Conservation (phyloP, 2,888 invertebrate species). For the Drosophila cyrtoloma region DNA sequence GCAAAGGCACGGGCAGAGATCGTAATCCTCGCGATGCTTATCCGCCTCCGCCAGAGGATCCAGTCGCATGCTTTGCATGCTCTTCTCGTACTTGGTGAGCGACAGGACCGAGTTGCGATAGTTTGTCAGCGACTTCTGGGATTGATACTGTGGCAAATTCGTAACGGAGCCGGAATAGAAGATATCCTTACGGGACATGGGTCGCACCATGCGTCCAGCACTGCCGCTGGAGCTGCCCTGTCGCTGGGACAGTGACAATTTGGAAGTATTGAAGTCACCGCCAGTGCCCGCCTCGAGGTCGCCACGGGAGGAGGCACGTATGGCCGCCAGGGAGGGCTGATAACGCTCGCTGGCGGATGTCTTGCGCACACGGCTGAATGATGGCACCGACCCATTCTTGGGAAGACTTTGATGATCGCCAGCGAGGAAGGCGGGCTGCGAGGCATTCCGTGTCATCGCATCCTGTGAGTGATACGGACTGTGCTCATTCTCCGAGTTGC, state of each 20-base stretch:
- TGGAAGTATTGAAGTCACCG: conserved; percentile 88
- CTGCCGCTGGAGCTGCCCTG: conserved; percentile 76
- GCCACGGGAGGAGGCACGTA: conserved; percentile 91
- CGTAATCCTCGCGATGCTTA: conserved; percentile 88
- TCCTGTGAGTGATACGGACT: conserved; percentile 85
- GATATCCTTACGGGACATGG: conserved; percentile 97
- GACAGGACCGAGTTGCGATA: conserved; percentile 97
- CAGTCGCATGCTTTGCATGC: conserved; percentile 87
- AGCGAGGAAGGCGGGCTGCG: conserved; percentile 92
- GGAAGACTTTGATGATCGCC: conserved; percentile 86
- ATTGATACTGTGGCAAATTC: conserved; percentile 96
- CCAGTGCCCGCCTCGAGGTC: conserved; percentile 93
- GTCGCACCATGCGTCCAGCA: conserved; percentile 90
- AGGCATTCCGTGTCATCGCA: conserved; percentile 92
- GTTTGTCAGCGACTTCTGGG: conserved; percentile 94
- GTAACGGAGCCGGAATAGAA: conserved; percentile 98
- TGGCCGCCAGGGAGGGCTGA: conserved; percentile 93
- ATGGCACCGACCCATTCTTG: conserved; percentile 95
- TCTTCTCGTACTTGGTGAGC: conserved; percentile 90
- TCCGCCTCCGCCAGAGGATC: conserved; percentile 86
- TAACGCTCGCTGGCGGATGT: conserved; percentile 93
- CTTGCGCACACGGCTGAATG: conserved; percentile 94
- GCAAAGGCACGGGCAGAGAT: conserved; percentile 92
- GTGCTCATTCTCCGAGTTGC: conserved; percentile 83
- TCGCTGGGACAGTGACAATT: conserved; percentile 87